Evolutionary conservation across 2,797 vertebrate species (phyloP).

Genomic region (Crocidura indochinensis): DNA sequence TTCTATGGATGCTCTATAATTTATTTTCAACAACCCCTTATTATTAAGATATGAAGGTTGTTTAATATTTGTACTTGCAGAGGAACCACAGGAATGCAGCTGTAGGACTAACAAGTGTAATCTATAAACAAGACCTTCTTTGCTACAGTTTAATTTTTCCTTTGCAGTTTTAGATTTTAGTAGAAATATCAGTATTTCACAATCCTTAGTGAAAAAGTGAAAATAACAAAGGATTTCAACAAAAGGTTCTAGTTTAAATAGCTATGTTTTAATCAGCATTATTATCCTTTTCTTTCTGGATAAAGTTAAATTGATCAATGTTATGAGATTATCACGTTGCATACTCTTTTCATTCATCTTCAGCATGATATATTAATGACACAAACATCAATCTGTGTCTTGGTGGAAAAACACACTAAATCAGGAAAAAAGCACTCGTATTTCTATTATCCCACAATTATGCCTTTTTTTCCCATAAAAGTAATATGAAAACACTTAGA

Average conservation of each 20-base stretch:
- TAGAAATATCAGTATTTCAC: not conserved
- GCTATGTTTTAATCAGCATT: not conserved
- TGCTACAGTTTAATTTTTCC: not conserved
- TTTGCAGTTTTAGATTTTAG: not conserved
- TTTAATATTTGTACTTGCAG: constrained; percentile 54
- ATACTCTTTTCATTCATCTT: not conserved
- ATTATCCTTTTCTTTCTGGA: not conserved
- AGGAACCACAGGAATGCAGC: not conserved
- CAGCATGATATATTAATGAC: not conserved
- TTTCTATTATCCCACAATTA: rapidly evolving
- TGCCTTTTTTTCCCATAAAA: not conserved
- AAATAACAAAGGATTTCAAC: not conserved
- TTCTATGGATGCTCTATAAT: constrained; percentile 43
- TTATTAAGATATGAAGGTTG: constrained; percentile 47
- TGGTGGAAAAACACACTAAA: not conserved
- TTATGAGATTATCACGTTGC: not conserved
- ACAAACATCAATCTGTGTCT: not conserved
- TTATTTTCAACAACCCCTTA: constrained; percentile 12
- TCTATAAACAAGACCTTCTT: not conserved
- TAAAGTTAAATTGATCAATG: constrained; percentile 9
- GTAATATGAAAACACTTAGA: not conserved
- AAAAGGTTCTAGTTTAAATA: not conserved
- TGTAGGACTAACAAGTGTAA: constrained; percentile 19
- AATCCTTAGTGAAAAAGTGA: constrained; percentile 11
- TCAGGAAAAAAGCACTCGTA: not conserved